phyloP scores from a whole-genome alignment of 2,797 vertebrate genomes.

The Leptoclinus maculatus region DNA sequence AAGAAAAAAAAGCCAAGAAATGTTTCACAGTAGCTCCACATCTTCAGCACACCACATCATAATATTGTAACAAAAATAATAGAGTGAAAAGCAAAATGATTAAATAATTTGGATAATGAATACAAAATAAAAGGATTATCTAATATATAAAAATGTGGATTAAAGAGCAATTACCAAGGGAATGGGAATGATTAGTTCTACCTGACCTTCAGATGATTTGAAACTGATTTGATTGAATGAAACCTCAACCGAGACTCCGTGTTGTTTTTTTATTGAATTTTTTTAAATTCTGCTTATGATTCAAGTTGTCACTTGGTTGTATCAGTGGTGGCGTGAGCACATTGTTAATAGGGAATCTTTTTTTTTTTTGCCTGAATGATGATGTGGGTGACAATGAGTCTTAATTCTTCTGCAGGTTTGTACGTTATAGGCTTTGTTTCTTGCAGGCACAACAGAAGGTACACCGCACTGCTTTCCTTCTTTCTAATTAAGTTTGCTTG shows the following conservation, averaged over 20 bases:
- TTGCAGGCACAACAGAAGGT: constrained; percentile 56
- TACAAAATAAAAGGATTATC: neutral
- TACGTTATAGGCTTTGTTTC: constrained; percentile 22
- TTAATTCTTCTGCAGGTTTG: constrained; percentile 16
- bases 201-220: neutral
- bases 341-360: constrained; percentile 19
- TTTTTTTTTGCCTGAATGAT: constrained; percentile 1
- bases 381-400: constrained; percentile 13
- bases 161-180: constrained; percentile 3
- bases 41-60: neutral
- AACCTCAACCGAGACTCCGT: neutral
- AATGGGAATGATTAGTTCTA: neutral
- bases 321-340: neutral
- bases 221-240: neutral
- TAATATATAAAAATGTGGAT: neutral
- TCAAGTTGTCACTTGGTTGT: neutral
- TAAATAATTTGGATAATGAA: too few species aligned
- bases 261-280: neutral
- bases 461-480: constrained; percentile 31
- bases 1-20: neutral
- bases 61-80: constrained; percentile 5
- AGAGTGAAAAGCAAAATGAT: neutral
- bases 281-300: neutral
- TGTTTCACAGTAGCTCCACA: constrained; percentile 15
- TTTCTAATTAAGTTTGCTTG: constrained; percentile 71